A percentile compares a stretch with the other conserved stretches of the same genome.
Conservation (phyloP, 2,888 invertebrate species). For the Stictocephala bisonia region DNA sequence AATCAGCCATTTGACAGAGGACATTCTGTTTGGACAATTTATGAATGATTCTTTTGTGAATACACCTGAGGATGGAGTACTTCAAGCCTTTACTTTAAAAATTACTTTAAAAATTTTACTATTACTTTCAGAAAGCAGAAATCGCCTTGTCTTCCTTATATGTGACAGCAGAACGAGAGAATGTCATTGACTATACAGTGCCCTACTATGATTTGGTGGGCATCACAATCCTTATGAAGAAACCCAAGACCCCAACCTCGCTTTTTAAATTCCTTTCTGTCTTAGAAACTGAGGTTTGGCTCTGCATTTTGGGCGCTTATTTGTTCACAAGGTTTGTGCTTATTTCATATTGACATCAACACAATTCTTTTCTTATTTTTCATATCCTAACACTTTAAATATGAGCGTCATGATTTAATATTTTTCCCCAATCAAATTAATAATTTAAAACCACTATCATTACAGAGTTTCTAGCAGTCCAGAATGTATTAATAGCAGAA, state of each 20-base stretch:
- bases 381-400: no score
- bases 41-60: no score
- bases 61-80: no score
- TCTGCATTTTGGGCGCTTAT: conserved; percentile 94
- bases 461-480: no score
- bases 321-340: conserved; percentile 84
- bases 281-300: conserved; percentile 95
- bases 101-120: background rate
- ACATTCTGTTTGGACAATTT: no score
- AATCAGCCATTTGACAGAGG: no score
- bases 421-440: background rate
- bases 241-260: conserved; percentile 89
- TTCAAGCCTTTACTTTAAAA: background rate
- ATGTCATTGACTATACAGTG: conserved; percentile 97
- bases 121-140: conserved; percentile 76
- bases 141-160: conserved; percentile 94
- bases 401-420: background rate
- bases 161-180: conserved; percentile 97
- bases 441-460: no score
- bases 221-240: conserved; percentile 94
- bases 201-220: conserved; percentile 99
- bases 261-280: conserved; percentile 97
- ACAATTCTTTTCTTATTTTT: background rate
- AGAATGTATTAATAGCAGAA: no score
- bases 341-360: background rate